Evolutionary conservation across 2,797 vertebrate species (phyloP).

Genomic region (Peromyscus aztecus): DNA sequence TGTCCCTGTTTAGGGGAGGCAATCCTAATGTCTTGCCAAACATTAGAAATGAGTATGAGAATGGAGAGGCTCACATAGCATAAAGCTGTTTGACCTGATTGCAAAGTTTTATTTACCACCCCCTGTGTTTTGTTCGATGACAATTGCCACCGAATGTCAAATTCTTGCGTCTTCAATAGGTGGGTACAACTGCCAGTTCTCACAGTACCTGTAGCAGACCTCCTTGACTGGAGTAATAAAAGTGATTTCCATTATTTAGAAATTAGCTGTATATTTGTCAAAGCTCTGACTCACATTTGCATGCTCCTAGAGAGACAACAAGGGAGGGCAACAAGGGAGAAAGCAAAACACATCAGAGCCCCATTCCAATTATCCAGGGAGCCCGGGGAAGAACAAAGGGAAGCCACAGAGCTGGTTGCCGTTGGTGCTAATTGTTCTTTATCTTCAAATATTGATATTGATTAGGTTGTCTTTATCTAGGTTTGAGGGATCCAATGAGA

Average conservation of each 20-base stretch:
- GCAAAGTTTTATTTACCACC: slow-evolving; percentile 45
- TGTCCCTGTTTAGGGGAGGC: background rate
- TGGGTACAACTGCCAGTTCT: slow-evolving; percentile 23
- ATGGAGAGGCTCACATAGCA: background rate
- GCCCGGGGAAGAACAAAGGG: slow-evolving; percentile 55
- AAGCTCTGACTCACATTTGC: slow-evolving; percentile 45
- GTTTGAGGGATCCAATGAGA: slow-evolving; percentile 19
- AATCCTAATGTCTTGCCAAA: slow-evolving; percentile 1
- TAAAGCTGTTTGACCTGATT: slow-evolving; percentile 53
- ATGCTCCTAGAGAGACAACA: slow-evolving; percentile 27
- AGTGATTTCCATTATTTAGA: slow-evolving; percentile 68
- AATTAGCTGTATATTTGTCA: slow-evolving; percentile 67
- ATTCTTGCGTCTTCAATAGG: slow-evolving; percentile 57
- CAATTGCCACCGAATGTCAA: slow-evolving; percentile 18
- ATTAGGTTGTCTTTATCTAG: slow-evolving; percentile 55
- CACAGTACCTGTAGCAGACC: background rate
- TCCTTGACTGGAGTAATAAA: slow-evolving; percentile 65
- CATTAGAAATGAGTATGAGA: slow-evolving; percentile 3
- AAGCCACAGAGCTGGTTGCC: background rate
- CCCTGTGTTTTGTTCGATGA: slow-evolving; percentile 18
- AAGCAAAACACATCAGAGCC: background rate
- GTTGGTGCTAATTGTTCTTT: slow-evolving; percentile 44
- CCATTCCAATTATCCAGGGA: background rate
- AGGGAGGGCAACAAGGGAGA: slow-evolving; percentile 43
- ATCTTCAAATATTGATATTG: slow-evolving; percentile 59